phyloP scores from a whole-genome alignment of 1,140 invertebrate genomes.

The Neodiprion fabricii region DNA sequence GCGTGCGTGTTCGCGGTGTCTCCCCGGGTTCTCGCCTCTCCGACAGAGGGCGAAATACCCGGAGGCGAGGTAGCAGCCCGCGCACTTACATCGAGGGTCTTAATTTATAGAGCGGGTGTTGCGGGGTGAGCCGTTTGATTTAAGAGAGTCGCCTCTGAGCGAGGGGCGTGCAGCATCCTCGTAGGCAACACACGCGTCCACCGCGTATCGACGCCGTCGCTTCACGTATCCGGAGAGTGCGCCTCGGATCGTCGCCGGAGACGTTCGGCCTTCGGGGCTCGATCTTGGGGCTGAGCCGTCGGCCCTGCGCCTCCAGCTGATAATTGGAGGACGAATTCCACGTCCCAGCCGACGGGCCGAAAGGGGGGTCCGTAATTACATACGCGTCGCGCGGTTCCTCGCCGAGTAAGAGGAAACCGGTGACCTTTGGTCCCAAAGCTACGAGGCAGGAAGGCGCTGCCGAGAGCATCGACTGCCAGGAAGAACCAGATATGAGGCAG shows the following conservation, averaged over 20 bases:
- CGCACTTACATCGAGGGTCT: background rate
- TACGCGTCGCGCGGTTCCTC: slow-evolving; percentile 3
- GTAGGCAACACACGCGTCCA: background rate
- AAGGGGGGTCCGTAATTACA: slow-evolving; percentile 1
- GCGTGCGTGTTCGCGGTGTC: no score
- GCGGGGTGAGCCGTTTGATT: background rate
- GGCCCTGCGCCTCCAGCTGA: background rate
- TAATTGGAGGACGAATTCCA: slow-evolving; percentile 7
- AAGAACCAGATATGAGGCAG: background rate
- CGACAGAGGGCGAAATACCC: no score
- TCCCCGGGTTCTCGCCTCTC: no score
- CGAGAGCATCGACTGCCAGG: background rate
- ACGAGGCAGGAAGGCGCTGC: background rate
- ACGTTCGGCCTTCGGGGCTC: no score
- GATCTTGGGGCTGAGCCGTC: background rate
- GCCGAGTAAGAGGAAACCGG: slow-evolving; percentile 1
- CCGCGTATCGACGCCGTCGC: no score
- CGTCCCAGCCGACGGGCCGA: background rate
- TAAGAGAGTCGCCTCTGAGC: background rate
- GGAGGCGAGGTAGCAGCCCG: no score
- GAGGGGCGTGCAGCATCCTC: background rate
- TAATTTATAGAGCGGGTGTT: background rate
- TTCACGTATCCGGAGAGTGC: no score
- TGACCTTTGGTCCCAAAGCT: background rate
- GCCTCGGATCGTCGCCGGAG: background rate